phyloP scores from a whole-genome alignment of 1,140 invertebrate species.

The Platorchestia sp. region DNA sequence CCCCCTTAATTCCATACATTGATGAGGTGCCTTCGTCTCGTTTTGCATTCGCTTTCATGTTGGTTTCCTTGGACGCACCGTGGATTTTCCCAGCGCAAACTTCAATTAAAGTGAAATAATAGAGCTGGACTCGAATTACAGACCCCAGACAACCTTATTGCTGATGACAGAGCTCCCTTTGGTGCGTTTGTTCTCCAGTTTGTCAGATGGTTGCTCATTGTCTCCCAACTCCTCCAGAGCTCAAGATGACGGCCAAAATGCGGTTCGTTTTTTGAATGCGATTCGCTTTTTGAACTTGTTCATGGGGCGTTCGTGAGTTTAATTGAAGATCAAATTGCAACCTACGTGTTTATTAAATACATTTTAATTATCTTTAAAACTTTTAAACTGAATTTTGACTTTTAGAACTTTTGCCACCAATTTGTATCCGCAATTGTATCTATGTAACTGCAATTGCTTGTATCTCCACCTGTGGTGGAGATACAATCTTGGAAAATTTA shows the following conservation, averaged over 20 bases:
- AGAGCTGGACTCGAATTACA: neutral
- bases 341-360: neutral
- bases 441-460: too few species aligned
- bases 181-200: neutral
- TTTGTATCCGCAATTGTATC: too few species aligned
- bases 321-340: neutral
- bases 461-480: neutral
- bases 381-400: too few species aligned
- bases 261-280: neutral
- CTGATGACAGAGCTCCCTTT: neutral
- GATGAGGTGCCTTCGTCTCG: neutral
- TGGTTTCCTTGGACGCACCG: neutral
- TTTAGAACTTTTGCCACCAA: too few species aligned
- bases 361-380: too few species aligned
- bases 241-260: neutral
- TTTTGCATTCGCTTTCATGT: neutral
- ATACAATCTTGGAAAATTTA: neutral
- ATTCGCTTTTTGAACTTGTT: too few species aligned
- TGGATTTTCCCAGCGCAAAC: neutral
- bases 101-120: constrained; percentile 21
- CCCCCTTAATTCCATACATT: neutral
- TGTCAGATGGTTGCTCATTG: neutral
- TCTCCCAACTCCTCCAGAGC: neutral
- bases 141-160: neutral
- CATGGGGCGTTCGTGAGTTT: neutral